Percentiles rank a stretch among this genome's conserved stretches.
Evolutionary conservation across 2,113 vertebrate genomes (phyloP).

Genomic region (Plestiodon gilberti): DNA sequence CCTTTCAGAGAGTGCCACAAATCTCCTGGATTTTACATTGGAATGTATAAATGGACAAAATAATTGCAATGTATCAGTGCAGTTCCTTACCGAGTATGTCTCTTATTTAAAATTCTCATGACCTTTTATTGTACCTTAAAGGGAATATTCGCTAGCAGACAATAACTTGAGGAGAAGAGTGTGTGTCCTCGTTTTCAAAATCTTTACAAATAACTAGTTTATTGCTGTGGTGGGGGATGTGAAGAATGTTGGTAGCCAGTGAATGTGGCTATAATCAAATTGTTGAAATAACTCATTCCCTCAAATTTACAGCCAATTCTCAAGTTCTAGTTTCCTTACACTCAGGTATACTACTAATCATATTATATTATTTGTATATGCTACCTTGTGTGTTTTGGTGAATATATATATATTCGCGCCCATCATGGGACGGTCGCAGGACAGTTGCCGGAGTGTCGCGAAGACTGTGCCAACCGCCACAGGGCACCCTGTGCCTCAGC

Average conservation of each 20-base stretch:
- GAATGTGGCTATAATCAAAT: background rate
- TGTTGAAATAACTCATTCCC: background rate
- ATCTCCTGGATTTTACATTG: slow-evolving; percentile 41
- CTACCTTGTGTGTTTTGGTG: background rate
- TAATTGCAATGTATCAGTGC: background rate
- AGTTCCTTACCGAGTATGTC: background rate
- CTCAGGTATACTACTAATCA: too few relatives aligned
- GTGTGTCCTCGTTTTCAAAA: background rate
- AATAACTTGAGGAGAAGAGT: background rate
- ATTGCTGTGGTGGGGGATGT: too few relatives aligned
- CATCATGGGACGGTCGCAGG: too few relatives aligned
- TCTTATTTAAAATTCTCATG: background rate
- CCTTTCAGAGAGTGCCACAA: slow-evolving; percentile 35
- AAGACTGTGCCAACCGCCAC: too few relatives aligned
- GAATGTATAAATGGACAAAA: slow-evolving; percentile 20
- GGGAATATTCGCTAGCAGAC: background rate
- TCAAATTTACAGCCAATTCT: background rate
- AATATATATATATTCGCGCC: too few relatives aligned
- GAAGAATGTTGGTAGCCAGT: too few relatives aligned
- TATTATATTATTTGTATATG: background rate
- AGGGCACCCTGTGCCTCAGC: too few relatives aligned
- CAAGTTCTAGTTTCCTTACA: background rate
- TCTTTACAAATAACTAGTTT: background rate
- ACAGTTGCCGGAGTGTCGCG: too few relatives aligned
- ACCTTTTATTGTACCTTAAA: background rate